Base-by-base conservation (phyloP, 2,113 vertebrate genomes). In the Pedetes capensis region DNA sequence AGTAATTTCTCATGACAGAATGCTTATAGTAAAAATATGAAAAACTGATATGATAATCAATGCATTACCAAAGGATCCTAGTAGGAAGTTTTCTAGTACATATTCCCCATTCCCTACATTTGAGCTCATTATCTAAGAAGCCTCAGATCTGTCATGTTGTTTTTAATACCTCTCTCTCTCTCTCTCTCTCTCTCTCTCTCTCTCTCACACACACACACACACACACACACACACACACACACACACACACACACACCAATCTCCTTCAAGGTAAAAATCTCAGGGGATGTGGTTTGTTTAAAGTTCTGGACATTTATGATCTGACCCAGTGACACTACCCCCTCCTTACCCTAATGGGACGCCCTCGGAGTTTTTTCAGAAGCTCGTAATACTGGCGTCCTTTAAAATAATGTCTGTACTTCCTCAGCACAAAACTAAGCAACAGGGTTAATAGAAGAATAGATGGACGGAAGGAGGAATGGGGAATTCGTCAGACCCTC, bases 1-100 rank as follows among this genome's bases (percentile, higher is more conserved):
- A 76, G 44, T 66, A 85, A 93, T 88, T 82, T 83, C 75, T 87
- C n/a, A 85, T 53, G 84, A 75, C 51, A 96, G 39, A 92, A 94
- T 95, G 94, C 93, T 97, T 96, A 97, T 84, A 72, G 92, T 53
- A 55, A 23, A 64, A 87, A 86, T 89, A 78, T 47, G 81, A 79
- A 96, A 92, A 84, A 87, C 78, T 32, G 17, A 81, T 6, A 69
- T 81, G 84, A 66, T 39, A 80, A 71, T 53, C 91, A 80, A 44
- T 85, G 66, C 11, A 8, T 55, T 87, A 82, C 29, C 61, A 42
- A 89, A 91, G 64, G 27, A 79, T 4, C 72, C 9, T 1, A 71
- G 74, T 59, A 79, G 64, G 20, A 92, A 87, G 37, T 89, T 95
- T 68, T 72, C 63, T 71, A 92, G 78, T 49, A 69, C 10, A 59